These are phyloP conservation scores for Andrena dorsata DNA, from an alignment of 2,888 invertebrate genomes.

Conservation along the genomic window DNA sequence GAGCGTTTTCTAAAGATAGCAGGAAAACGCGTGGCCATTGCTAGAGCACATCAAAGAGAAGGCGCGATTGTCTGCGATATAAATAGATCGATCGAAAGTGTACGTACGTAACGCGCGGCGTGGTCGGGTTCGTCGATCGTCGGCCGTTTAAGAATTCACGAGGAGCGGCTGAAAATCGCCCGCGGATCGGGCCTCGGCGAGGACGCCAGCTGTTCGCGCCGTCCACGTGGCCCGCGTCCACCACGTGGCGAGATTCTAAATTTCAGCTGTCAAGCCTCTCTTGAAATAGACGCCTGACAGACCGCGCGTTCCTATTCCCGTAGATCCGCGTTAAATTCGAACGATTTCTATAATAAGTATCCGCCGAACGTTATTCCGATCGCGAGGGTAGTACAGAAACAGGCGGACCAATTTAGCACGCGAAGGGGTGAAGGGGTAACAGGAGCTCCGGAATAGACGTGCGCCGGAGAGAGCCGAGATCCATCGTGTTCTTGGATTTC, in stretches of 20 bases:
- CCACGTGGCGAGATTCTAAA: slow-evolving; percentile 39
- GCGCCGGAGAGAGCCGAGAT: not conserved
- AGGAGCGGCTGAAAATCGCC: slow-evolving; percentile 35
- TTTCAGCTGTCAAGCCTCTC: slow-evolving; percentile 12
- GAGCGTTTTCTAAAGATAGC: slow-evolving; percentile 51
- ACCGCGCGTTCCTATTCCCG: not conserved
- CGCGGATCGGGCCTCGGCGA: not conserved
- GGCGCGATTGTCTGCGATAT: slow-evolving; percentile 68
- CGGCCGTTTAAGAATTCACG: slow-evolving; percentile 61
- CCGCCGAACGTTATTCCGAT: too few species aligned
- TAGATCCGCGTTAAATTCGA: not conserved
- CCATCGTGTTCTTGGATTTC: not conserved
- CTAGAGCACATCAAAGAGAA: slow-evolving; percentile 61
- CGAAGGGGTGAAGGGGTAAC: not conserved
- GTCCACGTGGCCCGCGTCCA: slow-evolving; percentile 39
- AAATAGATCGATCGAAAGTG: slow-evolving; percentile 71
- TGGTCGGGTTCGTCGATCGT: slow-evolving; percentile 64
- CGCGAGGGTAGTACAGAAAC: too few species aligned
- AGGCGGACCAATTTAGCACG: too few species aligned
- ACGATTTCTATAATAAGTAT: too few species aligned
- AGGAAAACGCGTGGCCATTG: slow-evolving; percentile 54
- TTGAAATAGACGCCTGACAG: not conserved
- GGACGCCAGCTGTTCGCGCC: slow-evolving; percentile 31
- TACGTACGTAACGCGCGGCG: slow-evolving; percentile 55
- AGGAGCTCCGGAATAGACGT: not conserved